A percentile compares a stretch with the other conserved stretches of the same genome.
Evolutionary conservation across 1,140 invertebrate genomes (phyloP).

Genomic region (Orius insidiosus): DNA sequence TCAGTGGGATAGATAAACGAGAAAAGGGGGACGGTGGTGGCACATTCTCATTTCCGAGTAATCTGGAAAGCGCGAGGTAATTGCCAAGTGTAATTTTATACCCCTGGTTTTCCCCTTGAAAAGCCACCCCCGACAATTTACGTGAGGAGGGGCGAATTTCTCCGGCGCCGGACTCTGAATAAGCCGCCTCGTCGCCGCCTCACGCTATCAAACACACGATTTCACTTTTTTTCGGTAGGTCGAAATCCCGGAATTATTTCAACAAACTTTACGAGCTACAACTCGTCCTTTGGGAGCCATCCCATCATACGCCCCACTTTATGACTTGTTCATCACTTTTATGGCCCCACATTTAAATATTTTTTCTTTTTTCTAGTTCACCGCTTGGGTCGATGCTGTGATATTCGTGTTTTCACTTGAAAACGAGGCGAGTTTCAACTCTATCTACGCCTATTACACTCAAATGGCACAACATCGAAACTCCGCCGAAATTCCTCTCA

Average conservation of each 20-base stretch:
- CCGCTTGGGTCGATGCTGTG: constrained; percentile 94
- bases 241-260: background rate
- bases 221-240: background rate
- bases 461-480: constrained; percentile 94
- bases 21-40: no score
- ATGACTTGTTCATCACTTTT: no score
- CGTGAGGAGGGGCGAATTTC: no score
- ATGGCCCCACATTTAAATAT: background rate
- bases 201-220: background rate
- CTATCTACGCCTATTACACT: constrained; percentile 85
- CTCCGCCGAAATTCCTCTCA: constrained; percentile 82
- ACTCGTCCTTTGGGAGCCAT: background rate
- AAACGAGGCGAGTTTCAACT: constrained; percentile 89
- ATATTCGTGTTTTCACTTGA: constrained; percentile 95
- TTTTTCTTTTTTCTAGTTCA: constrained; percentile 66
- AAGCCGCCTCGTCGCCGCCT: no score
- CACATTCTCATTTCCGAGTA: no score
- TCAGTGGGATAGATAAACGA: no score
- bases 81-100: no score
- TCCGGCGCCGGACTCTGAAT: no score
- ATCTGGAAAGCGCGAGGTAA: no score
- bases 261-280: background rate
- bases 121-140: no score
- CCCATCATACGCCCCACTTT: no score
- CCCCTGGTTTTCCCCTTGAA: no score